A percentile compares a stretch with the other conserved stretches of the same genome.
phyloP scores from a whole-genome alignment of 1,140 invertebrate species.

The Heterodera schachtii region DNA sequence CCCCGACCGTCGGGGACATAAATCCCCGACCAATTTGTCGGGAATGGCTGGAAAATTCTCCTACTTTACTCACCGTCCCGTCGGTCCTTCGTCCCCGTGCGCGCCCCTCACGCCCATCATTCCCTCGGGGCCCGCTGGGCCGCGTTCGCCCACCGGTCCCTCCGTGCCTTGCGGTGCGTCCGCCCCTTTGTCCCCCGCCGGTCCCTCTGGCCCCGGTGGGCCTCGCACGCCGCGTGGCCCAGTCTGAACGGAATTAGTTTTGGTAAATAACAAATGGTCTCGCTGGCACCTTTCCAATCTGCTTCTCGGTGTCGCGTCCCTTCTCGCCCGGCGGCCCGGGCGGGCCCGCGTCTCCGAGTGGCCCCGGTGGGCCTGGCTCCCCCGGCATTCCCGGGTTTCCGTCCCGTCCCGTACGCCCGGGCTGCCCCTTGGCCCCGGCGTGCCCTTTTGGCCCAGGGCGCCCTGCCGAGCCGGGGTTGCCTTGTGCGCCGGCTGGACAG shows the following conservation, averaged over 20 bases:
- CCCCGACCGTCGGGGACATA: no score
- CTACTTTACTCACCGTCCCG: slow-evolving; percentile 8
- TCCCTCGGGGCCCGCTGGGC: background rate
- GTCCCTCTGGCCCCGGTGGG: background rate
- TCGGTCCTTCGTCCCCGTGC: slow-evolving; percentile 19
- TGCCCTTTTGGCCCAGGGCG: slow-evolving; percentile 59
- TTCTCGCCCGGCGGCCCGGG: slow-evolving; percentile 45
- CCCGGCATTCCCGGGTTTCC: slow-evolving; percentile 54
- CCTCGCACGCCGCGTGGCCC: slow-evolving; percentile 35
- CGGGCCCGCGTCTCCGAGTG: slow-evolving; percentile 48
- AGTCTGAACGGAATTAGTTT: background rate
- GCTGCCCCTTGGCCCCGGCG: slow-evolving; percentile 54
- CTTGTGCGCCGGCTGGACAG: slow-evolving; percentile 56
- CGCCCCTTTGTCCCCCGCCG: slow-evolving; percentile 25
- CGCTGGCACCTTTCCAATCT: slow-evolving; percentile 11
- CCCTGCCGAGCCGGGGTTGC: slow-evolving; percentile 55
- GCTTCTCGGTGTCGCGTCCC: slow-evolving; percentile 29
- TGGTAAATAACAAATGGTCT: background rate
- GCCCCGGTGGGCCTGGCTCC: slow-evolving; percentile 48
- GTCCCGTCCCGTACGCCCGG: slow-evolving; percentile 55
- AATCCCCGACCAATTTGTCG: background rate
- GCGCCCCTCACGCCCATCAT: background rate
- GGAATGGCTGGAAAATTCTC: background rate
- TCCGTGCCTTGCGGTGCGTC: slow-evolving; percentile 1
- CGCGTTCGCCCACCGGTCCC: background rate